phyloP scores from a whole-genome alignment of 2,113 vertebrate genomes.

The Ceuthmochares aereus region DNA sequence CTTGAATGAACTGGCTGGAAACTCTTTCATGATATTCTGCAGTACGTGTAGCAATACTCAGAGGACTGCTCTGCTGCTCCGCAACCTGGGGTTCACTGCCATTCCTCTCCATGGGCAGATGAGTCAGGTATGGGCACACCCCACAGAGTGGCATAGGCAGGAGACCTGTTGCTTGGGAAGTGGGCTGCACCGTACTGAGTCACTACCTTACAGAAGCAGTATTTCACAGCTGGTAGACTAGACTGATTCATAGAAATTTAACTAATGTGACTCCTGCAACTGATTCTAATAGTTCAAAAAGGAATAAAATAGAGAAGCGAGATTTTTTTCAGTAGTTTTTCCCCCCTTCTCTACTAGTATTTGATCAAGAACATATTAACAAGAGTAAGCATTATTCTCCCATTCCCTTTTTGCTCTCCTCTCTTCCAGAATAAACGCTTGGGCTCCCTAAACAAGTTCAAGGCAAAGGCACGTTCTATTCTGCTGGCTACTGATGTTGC shows the following conservation, averaged over 20 bases:
- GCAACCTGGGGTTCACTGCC: constrained; percentile 96
- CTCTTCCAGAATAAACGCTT: constrained; percentile 90
- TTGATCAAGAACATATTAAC: neutral
- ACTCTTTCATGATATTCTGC: constrained; percentile 98
- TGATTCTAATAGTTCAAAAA: neutral
- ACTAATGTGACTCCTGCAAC: neutral
- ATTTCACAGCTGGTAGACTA: neutral
- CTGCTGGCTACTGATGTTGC: constrained; percentile 97
- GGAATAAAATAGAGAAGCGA: neutral
- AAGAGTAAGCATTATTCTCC: neutral
- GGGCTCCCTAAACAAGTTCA: constrained; percentile 96
- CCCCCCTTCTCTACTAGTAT: neutral
- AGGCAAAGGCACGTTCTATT: constrained; percentile 93
- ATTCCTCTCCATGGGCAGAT: constrained; percentile 97
- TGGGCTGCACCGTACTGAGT: neutral
- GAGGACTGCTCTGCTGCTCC: constrained; percentile 89
- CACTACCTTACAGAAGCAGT: neutral
- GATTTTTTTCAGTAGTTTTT: neutral
- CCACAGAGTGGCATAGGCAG: neutral
- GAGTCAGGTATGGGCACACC: constrained; percentile 85
- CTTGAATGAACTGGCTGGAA: constrained; percentile 94
- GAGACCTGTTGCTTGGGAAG: neutral
- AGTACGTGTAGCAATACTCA: constrained; percentile 95
- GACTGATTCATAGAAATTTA: neutral
- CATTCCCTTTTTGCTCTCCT: neutral